Conservation (phyloP, 2,797 vertebrate genomes). For the Sebastes taczanowskii region DNA sequence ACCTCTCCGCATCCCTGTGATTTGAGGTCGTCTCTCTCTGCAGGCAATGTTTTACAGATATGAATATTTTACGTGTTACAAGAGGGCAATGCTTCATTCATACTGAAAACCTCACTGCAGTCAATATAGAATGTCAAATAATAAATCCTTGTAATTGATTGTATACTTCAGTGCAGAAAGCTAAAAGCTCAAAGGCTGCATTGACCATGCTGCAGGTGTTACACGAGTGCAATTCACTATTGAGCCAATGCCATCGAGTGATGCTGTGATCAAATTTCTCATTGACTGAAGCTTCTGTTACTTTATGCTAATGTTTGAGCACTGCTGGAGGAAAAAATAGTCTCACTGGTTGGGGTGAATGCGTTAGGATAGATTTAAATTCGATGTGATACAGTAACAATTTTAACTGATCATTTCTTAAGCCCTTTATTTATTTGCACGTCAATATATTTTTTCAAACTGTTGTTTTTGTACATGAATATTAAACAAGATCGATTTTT, state of each 20-base stretch:
- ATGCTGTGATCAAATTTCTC: not conserved
- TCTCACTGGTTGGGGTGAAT: not conserved
- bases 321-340: not conserved
- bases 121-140: not conserved
- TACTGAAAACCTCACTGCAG: not conserved
- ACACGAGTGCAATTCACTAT: not conserved
- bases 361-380: not conserved
- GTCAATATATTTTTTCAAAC: no score
- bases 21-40: constrained; percentile 21
- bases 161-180: not conserved
- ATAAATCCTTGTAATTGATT: not conserved
- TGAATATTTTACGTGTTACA: constrained; percentile 28
- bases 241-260: not conserved
- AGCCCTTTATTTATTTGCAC: no score
- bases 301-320: not conserved
- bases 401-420: no score
- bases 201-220: not conserved
- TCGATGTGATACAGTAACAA: fast-evolving
- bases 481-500: no score
- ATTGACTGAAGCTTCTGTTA: not conserved
- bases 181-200: constrained; percentile 1
- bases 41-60: constrained; percentile 8
- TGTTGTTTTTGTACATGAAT: no score
- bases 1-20: constrained; percentile 3
- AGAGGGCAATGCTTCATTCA: not conserved